Conservation (phyloP, 2,113 vertebrate species). For the Megaceryle torquata region DNA sequence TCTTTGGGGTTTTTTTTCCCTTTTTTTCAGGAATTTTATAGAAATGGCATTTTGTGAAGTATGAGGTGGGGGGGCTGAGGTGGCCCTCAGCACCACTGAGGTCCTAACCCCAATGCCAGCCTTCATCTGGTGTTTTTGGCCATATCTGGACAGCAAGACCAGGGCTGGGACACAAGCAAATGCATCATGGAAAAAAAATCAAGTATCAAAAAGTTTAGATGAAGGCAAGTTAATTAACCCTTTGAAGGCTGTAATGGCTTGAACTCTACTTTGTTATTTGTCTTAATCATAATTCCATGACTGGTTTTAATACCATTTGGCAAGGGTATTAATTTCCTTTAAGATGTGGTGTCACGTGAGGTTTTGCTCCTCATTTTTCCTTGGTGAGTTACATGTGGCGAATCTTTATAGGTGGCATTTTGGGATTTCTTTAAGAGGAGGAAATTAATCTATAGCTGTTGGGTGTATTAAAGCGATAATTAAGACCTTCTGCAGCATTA, state of each 20-base stretch:
- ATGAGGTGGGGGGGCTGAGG: constrained; percentile 77
- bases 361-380: not conserved
- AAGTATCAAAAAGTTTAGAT: not conserved
- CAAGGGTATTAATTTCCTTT: not conserved
- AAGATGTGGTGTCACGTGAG: rapidly evolving
- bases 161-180: constrained; percentile 57
- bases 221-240: not conserved
- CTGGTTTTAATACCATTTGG: not conserved
- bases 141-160: constrained; percentile 73
- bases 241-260: not conserved
- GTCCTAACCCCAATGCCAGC: constrained; percentile 74
- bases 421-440: not conserved
- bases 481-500: not conserved
- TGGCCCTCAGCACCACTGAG: constrained; percentile 69
- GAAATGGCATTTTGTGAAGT: constrained; percentile 73
- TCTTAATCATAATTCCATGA: not conserved
- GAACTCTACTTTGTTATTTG: not conserved
- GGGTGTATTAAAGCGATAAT: not conserved
- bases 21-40: constrained; percentile 73
- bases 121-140: constrained; percentile 80
- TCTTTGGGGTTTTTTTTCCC: not conserved
- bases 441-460: not conserved
- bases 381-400: not conserved
- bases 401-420: not conserved
- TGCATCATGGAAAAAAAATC: constrained; percentile 17